Conservation (phyloP, 2,888 invertebrate species). For the Caenorhabditis angaria region DNA sequence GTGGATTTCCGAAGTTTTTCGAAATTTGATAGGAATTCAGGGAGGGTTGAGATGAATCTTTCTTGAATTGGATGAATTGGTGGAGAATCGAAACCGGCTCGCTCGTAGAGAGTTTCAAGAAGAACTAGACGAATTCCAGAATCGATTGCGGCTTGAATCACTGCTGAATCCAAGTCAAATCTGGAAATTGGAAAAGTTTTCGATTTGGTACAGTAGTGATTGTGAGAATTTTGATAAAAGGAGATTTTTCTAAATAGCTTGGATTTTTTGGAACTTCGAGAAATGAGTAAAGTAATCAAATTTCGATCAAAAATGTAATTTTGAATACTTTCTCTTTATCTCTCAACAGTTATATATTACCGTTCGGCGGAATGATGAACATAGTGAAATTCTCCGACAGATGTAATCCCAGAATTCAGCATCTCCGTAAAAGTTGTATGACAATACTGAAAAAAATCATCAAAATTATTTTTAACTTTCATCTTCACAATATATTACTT, state of each 20-base stretch:
- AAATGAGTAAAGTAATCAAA: no score
- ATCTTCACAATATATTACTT: conserved; percentile 37
- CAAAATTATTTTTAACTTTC: background rate
- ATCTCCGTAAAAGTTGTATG: conserved; percentile 67
- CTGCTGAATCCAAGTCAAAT: conserved; percentile 65
- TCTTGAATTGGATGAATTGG: conserved; percentile 58
- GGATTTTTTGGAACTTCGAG: no score
- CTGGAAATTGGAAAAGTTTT: no score
- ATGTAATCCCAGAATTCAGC: conserved; percentile 69
- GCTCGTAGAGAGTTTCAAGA: conserved; percentile 65
- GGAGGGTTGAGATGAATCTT: conserved; percentile 53
- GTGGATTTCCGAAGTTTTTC: conserved; percentile 33
- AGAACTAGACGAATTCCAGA: conserved; percentile 64
- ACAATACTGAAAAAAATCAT: conserved; percentile 56
- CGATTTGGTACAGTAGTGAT: no score
- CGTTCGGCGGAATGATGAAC: conserved; percentile 65
- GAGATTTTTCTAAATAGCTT: no score
- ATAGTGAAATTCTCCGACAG: conserved; percentile 72
- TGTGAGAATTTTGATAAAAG: no score
- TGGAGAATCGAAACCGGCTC: conserved; percentile 62
- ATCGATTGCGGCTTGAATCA: conserved; percentile 65
- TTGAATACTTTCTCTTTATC: no score
- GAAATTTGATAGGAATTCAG: conserved; percentile 56
- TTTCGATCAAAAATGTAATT: no score
- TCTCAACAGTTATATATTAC: no score